Percentiles rank a stretch among this genome's conserved stretches.
phyloP scores from a whole-genome alignment of 2,888 invertebrate species.

The Callinectes sapidus region DNA sequence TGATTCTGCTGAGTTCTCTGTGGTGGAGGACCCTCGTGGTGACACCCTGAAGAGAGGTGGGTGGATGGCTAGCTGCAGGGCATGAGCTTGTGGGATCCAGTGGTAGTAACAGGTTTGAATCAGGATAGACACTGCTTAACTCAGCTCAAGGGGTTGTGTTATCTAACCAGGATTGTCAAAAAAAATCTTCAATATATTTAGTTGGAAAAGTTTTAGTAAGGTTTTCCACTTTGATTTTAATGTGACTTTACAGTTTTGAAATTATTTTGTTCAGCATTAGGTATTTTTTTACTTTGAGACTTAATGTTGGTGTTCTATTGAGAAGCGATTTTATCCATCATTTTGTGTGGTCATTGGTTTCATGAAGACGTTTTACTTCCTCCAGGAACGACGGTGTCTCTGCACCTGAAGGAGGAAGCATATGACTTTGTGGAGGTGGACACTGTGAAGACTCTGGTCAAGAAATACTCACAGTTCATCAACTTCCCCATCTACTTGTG shows the following conservation, averaged over 20 bases:
- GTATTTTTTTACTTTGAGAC: too few relatives aligned
- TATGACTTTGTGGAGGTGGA: slow-evolving; percentile 95
- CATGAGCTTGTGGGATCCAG: neutral
- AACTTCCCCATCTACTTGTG: slow-evolving; percentile 99
- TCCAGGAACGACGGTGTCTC: slow-evolving; percentile 78
- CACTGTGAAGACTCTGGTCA: slow-evolving; percentile 91
- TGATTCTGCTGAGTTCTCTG: slow-evolving; percentile 91
- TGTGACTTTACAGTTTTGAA: too few relatives aligned
- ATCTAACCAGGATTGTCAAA: too few relatives aligned
- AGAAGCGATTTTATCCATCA: too few relatives aligned
- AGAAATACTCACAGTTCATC: slow-evolving; percentile 99
- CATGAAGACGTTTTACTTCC: neutral
- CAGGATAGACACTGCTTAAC: too few relatives aligned
- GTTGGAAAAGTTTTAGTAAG: too few relatives aligned
- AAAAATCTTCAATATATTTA: too few relatives aligned
- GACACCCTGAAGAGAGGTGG: slow-evolving; percentile 91
- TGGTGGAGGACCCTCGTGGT: slow-evolving; percentile 95
- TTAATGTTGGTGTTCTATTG: too few relatives aligned
- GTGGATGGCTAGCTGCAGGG: neutral
- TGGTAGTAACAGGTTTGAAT: neutral
- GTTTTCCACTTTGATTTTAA: too few relatives aligned
- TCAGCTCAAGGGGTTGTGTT: too few relatives aligned
- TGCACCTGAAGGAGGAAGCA: slow-evolving; percentile 97
- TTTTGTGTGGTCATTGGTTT: too few relatives aligned
- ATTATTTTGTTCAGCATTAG: too few relatives aligned